phyloP scores from a whole-genome alignment of 2,888 invertebrate species.

The Brassicogethes aeneus region DNA sequence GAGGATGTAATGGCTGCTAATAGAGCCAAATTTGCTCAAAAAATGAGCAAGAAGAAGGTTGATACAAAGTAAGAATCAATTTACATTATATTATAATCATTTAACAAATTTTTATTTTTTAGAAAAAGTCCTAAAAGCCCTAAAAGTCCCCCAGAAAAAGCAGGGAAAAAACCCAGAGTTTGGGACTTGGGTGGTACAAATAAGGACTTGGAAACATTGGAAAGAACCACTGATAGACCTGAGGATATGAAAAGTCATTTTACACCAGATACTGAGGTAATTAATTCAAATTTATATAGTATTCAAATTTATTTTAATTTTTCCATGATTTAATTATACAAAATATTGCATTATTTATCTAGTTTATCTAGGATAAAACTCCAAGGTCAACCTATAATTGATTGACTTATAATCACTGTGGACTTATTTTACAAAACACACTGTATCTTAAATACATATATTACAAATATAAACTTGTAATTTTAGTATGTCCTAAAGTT shows the following conservation, averaged over 20 bases:
- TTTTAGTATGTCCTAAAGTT: too few species aligned
- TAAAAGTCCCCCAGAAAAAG: slow-evolving; percentile 49
- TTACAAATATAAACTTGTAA: too few species aligned
- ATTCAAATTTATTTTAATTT: not conserved
- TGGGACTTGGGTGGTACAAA: slow-evolving; percentile 81
- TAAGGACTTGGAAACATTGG: slow-evolving; percentile 69
- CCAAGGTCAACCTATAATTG: too few species aligned
- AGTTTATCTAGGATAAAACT: too few species aligned
- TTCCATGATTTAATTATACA: not conserved
- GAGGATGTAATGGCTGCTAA: slow-evolving; percentile 64
- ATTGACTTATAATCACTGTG: too few species aligned
- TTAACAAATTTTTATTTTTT: slow-evolving; percentile 9
- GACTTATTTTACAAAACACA: too few species aligned
- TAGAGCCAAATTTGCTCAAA: slow-evolving; percentile 71
- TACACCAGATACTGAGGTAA: slow-evolving; percentile 57
- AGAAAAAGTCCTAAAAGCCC: slow-evolving; percentile 46
- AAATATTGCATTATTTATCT: not conserved
- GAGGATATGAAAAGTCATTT: slow-evolving; percentile 52
- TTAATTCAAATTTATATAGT: too few species aligned
- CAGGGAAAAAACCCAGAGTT: slow-evolving; percentile 79
- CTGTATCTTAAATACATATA: too few species aligned
- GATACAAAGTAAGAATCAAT: slow-evolving; percentile 46
- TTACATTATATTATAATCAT: too few species aligned
- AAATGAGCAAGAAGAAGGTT: slow-evolving; percentile 60
- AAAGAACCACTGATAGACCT: slow-evolving; percentile 71